These are phyloP conservation scores for Dendrocincla tyrannina DNA, from an alignment of 2,797 vertebrate species.

Conservation along the genomic window DNA sequence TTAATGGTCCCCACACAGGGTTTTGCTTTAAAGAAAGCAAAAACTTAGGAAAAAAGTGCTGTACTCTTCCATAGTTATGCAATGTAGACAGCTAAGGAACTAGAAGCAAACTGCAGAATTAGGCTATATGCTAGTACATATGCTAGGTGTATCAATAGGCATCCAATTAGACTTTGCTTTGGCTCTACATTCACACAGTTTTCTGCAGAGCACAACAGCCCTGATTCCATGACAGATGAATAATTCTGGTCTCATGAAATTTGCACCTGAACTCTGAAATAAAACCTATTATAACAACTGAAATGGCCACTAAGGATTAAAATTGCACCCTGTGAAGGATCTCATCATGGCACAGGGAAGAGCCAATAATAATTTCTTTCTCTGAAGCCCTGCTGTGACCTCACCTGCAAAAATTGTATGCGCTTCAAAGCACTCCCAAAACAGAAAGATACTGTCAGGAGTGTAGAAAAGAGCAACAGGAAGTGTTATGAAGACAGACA, in stretches of 20 bases:
- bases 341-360: not conserved
- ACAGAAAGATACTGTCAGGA: not conserved
- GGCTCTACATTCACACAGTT: not conserved
- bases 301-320: not conserved
- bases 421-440: not conserved
- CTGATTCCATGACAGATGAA: not conserved
- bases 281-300: not conserved
- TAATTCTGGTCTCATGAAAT: not conserved
- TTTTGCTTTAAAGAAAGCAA: not conserved
- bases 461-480: not conserved
- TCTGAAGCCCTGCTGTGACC: not conserved
- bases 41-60: accelerated
- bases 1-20: not conserved
- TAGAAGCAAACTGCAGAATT: not conserved
- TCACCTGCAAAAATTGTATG: not conserved
- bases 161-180: not conserved
- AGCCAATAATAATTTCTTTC: not conserved
- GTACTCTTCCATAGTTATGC: not conserved
- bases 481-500: not conserved
- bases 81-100: not conserved
- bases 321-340: not conserved
- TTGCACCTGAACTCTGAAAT: not conserved
- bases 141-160: not conserved
- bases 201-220: not conserved
- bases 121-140: not conserved